phyloP scores from a whole-genome alignment of 92 coral and sea anemone species.

The Porites rus region DNA sequence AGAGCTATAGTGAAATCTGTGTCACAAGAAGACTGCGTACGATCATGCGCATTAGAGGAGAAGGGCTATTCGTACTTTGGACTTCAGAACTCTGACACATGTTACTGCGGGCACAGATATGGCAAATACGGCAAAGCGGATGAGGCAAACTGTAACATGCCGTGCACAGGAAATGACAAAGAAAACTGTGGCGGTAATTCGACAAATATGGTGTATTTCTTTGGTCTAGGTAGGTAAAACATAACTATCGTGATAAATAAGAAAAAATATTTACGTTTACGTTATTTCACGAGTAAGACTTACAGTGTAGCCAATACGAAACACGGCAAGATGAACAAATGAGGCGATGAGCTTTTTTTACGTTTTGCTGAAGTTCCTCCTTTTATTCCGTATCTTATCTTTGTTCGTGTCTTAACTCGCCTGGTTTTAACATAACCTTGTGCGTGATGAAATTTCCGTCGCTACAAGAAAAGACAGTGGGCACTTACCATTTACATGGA shows the following conservation, averaged over 20 bases:
- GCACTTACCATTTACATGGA: no score
- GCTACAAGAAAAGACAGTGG: no score
- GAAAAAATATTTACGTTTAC: no score
- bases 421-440: no score
- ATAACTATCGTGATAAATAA: neutral
- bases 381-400: no score
- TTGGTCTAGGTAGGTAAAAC: slow-evolving; percentile 82
- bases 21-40: slow-evolving; percentile 94
- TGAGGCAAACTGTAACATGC: slow-evolving; percentile 79
- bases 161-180: slow-evolving; percentile 90
- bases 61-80: slow-evolving; percentile 95
- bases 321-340: no score
- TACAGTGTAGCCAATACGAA: no score
- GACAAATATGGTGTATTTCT: slow-evolving; percentile 93
- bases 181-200: slow-evolving; percentile 96
- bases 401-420: no score
- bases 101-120: slow-evolving; percentile 95
- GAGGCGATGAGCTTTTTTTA: no score
- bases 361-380: no score
- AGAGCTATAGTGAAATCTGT: slow-evolving; percentile 67
- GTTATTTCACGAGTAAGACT: no score
- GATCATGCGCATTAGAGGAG: slow-evolving; percentile 96
- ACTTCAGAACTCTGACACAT: slow-evolving; percentile 88
- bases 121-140: slow-evolving; percentile 92
- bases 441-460: no score